Conservation (phyloP, 2,113 vertebrate genomes). For the Phalacrocorax aristotelis region DNA sequence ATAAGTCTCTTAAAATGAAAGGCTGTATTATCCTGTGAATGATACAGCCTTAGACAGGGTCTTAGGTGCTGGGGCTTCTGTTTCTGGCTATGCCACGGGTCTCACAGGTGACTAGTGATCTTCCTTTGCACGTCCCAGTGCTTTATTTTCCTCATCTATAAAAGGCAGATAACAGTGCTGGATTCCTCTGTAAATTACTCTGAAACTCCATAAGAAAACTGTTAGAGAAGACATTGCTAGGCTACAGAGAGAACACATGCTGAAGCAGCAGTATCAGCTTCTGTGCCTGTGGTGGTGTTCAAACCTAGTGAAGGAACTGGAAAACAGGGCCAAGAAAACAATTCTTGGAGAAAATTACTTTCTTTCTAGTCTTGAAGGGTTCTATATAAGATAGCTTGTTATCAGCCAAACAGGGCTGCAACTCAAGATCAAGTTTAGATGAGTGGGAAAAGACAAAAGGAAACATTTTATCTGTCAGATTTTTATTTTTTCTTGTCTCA, state of each 20-base stretch:
- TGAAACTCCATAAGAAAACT: not conserved
- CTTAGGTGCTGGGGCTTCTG: not conserved
- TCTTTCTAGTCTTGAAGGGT: not conserved
- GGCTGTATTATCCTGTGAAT: not conserved
- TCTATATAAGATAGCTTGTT: not conserved
- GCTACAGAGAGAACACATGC: not conserved
- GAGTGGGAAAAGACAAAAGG: not conserved
- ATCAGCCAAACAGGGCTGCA: not conserved
- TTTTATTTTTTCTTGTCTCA: not conserved
- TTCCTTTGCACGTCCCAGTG: not conserved
- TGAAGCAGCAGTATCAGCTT: not conserved
- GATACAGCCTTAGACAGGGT: not conserved
- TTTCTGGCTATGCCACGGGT: not conserved
- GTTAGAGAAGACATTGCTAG: not conserved
- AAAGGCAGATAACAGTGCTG: not conserved
- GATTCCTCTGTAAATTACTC: not conserved
- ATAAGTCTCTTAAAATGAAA: not conserved
- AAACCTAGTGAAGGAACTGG: not conserved
- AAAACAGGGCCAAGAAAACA: not conserved
- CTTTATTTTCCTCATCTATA: not conserved
- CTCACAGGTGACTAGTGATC: not conserved
- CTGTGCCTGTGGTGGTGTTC: not conserved
- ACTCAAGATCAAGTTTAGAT: not conserved
- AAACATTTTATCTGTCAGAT: not conserved
- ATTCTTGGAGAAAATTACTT: not conserved